Evolutionary conservation across 2,888 invertebrate species (phyloP), one percentile per base, ranked within the genome.

Genomic region (Chaetoderma sp.): DNA sequence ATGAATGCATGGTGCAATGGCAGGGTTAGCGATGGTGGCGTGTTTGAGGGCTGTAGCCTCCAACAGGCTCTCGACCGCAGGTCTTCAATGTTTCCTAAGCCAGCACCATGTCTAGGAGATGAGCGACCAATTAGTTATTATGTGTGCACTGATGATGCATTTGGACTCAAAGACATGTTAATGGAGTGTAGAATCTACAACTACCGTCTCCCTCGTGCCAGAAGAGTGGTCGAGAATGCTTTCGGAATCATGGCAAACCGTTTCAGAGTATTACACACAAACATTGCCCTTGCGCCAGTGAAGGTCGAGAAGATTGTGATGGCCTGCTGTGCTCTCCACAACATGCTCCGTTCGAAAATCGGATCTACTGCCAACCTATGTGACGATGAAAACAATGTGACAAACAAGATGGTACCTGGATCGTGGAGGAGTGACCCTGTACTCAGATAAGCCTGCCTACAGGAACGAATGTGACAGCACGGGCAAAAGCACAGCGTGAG

Each of bases 251-350:
- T 65, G 25, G 52, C 28, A 8, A 44, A 56, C 4, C 54, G 65
- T 23, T 65, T 56, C 25, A 42, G 65, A 10, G 61, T 65, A 3
- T 47, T 65, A 39, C 39, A 65, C 28, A 54, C 33, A 21, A 18
- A 0, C 16, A 65, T 62, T 16, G 13, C 13, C 13, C 65, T 65
- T 39, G n/a, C 42, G 13, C 65, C 61, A n/a, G 61, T 62, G 21
- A 65, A 52, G n/a, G 61, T 45, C 16, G 13, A n/a, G 21, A 62
- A 21, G 13, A 30, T 65, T 18, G 45, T 45, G 16, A 32, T 64
- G 30, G 52, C 64, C 2, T 64, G 60, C 44, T 60, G 63, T 47
- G 60, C 49, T 30, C 50, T 63, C 44, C 59, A 50, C 45, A 63
- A 63, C 30, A 61, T 63, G 27, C 47, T 63, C 0, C 10, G 32